phyloP scores from a whole-genome alignment of 2,797 vertebrate species.

The Limosa lapponica region DNA sequence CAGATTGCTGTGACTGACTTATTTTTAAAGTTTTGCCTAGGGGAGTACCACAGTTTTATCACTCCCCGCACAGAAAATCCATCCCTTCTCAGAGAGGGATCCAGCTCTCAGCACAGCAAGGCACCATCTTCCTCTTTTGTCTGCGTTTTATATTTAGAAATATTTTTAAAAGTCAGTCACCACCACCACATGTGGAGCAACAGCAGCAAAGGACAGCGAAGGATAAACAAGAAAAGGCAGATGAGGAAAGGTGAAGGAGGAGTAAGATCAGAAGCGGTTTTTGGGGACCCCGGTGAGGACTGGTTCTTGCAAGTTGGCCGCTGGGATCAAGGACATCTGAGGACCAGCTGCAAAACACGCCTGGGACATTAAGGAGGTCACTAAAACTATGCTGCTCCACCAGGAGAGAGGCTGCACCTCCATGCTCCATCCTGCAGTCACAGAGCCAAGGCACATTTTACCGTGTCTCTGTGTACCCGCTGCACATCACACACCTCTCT shows the following conservation, averaged over 20 bases:
- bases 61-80: background rate
- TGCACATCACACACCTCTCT: background rate
- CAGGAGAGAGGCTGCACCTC: background rate
- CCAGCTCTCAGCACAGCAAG: background rate
- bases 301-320: background rate
- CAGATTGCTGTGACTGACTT: background rate
- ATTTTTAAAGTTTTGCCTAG: background rate
- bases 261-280: background rate
- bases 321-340: background rate
- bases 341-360: background rate
- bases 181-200: background rate
- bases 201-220: background rate
- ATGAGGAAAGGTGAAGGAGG: background rate
- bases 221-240: background rate
- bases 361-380: background rate
- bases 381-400: background rate
- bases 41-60: background rate
- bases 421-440: background rate
- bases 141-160: background rate
- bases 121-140: background rate
- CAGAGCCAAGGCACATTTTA: no score
- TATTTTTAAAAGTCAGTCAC: background rate
- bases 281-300: background rate
- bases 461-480: background rate
- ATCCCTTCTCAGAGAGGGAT: background rate